A percentile compares a stretch with the other conserved stretches of the same genome.
Evolutionary conservation across 2,113 vertebrate species (phyloP).

Genomic region (Platysternon megacephalum): DNA sequence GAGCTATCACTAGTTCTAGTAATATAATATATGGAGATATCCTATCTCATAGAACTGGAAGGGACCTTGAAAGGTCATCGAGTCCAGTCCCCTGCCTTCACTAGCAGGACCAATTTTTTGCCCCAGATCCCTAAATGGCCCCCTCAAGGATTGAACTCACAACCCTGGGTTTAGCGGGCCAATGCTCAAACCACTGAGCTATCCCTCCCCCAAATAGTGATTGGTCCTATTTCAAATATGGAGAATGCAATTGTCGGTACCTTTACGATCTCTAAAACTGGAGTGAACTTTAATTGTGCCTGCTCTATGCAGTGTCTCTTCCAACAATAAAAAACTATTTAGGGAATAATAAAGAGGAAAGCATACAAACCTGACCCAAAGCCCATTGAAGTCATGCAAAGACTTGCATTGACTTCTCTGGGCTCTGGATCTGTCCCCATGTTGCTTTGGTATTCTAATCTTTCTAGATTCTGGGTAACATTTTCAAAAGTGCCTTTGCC

Average conservation of each 20-base stretch:
- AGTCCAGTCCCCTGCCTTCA: too few relatives aligned
- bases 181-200: too few relatives aligned
- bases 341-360: neutral
- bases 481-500: neutral
- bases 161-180: too few relatives aligned
- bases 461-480: neutral
- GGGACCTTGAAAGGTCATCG: too few relatives aligned
- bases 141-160: too few relatives aligned
- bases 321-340: neutral
- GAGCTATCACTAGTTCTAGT: rapidly evolving
- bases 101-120: too few relatives aligned
- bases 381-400: neutral
- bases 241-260: neutral
- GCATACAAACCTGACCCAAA: neutral
- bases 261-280: rapidly evolving
- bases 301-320: neutral
- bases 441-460: neutral
- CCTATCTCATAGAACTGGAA: too few relatives aligned
- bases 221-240: neutral
- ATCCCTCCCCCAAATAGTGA: too few relatives aligned
- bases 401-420: neutral
- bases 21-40: too few relatives aligned
- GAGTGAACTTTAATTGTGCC: neutral
- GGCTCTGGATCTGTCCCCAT: neutral
- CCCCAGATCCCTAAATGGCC: too few relatives aligned